These are phyloP conservation scores for Lacerta viridis DNA, from an alignment of 2,797 vertebrate genomes.

Conservation along the genomic window DNA sequence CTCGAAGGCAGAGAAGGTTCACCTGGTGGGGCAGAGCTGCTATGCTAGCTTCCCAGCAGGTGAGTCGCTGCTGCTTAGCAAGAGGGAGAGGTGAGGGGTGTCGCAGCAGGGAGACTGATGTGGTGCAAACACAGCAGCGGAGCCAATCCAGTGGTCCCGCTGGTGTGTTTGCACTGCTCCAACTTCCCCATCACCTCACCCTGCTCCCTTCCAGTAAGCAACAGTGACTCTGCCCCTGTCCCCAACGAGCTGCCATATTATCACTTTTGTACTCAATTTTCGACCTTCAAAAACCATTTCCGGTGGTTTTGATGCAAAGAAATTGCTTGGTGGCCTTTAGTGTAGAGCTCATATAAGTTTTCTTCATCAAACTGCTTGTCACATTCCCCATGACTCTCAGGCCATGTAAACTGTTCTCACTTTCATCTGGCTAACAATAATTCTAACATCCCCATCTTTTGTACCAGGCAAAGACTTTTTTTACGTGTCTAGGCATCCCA, in stretches of 20 bases:
- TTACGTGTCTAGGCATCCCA: background rate
- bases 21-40: too few species aligned
- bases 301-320: background rate
- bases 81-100: background rate
- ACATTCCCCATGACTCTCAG: background rate
- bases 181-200: too few species aligned
- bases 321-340: background rate
- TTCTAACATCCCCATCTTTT: background rate
- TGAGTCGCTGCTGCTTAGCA: background rate
- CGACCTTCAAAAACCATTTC: too few species aligned
- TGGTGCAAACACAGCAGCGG: too few species aligned
- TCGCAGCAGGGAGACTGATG: too few species aligned
- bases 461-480: background rate
- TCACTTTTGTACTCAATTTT: background rate
- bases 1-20: background rate
- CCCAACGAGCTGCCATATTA: too few species aligned
- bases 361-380: background rate
- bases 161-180: too few species aligned
- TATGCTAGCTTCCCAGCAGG: too few species aligned
- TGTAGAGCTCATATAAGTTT: background rate
- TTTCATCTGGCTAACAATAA: background rate
- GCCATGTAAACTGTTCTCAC: background rate
- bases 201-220: too few species aligned
- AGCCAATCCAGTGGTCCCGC: too few species aligned
- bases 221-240: too few species aligned